Percentiles rank a stretch among this genome's conserved stretches.
Conservation (phyloP, 2,888 invertebrate species). For the Eutolmus rufibarbis region DNA sequence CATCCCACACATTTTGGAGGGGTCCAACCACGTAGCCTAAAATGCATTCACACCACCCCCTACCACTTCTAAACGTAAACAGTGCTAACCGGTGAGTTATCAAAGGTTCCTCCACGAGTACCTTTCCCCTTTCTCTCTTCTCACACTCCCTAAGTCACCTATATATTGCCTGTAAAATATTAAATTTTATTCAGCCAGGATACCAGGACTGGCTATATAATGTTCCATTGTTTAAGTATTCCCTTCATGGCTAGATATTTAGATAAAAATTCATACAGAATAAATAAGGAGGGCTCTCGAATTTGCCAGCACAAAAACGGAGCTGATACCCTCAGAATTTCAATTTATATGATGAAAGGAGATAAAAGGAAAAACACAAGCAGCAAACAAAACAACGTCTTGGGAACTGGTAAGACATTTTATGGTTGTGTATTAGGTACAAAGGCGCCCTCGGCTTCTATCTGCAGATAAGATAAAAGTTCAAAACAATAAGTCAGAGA, state of each 20-base stretch:
- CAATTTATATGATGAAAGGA: slow-evolving; percentile 35
- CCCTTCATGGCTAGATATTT: slow-evolving; percentile 26
- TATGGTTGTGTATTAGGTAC: slow-evolving; percentile 15
- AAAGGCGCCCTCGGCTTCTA: slow-evolving; percentile 30
- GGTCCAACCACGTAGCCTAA: neutral
- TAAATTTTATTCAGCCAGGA: slow-evolving; percentile 15
- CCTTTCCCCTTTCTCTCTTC: neutral
- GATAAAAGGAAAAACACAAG: slow-evolving; percentile 21
- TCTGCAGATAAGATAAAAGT: slow-evolving; percentile 37
- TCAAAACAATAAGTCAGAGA: slow-evolving; percentile 38
- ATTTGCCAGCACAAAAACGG: neutral
- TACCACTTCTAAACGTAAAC: neutral
- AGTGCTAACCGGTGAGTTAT: neutral
- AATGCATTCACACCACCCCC: neutral
- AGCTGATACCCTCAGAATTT: slow-evolving; percentile 35
- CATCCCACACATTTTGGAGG: neutral
- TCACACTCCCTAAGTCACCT: neutral
- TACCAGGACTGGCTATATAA: neutral
- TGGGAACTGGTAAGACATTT: slow-evolving; percentile 30
- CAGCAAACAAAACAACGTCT: slow-evolving; percentile 27
- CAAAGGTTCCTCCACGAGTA: neutral
- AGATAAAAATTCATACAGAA: slow-evolving; percentile 38
- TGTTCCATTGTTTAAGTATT: slow-evolving; percentile 32
- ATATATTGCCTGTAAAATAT: slow-evolving; percentile 14
- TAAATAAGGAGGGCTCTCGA: slow-evolving; percentile 30